Base-by-base conservation (phyloP, 1,140 invertebrate species). In the Drosophila orosa region DNA sequence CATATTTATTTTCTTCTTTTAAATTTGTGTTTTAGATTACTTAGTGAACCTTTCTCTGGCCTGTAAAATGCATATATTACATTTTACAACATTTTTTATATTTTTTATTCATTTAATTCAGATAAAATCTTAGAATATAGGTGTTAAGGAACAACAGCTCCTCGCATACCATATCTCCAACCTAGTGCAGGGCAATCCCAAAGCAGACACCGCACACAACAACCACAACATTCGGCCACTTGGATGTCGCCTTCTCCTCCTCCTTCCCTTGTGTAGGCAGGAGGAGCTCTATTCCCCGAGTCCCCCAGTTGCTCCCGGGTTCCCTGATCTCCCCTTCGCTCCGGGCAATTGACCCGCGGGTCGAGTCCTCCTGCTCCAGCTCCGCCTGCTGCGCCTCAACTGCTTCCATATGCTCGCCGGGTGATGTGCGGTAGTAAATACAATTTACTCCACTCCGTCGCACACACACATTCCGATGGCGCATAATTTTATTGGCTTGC, bases 401-500 rank as follows among this genome's bases (percentile, higher is more conserved):
- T 68, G 65, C 45, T 68, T 66, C 65, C 65, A 68, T 67, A 68
- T 63, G 54, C 76, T 47, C 24, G 69, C 58, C 52, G 50, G 58
- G 58, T 61, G 50, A 54, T 67, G 68, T 57, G 47, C 54, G 72
- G 63, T 57, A 52, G 80, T 74, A 86, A 86, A 86, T 83, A 79
- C 75, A 83, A 86, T 87, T 87, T 87, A 80, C 79, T 87, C 60
- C 82, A 83, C 79, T 83, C 79, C 71, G 63, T 68, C 79, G 72
- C 69, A 82, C 82, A 48, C 82, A 48, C 47, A 83, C 67, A 82
- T 82, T 78, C 78, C 58, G 71, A 82, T 87, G 85, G 69, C 75
- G 83, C 83, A 87, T 87, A 87, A 87, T 89, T 87, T 87, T 87
- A 87, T 87, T 86, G 83, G 83, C 79, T 62, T 80, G 63, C 62